Evolutionary conservation across 2,797 vertebrate genomes (phyloP).

Genomic region (Ctenopoma kingsleyae): DNA sequence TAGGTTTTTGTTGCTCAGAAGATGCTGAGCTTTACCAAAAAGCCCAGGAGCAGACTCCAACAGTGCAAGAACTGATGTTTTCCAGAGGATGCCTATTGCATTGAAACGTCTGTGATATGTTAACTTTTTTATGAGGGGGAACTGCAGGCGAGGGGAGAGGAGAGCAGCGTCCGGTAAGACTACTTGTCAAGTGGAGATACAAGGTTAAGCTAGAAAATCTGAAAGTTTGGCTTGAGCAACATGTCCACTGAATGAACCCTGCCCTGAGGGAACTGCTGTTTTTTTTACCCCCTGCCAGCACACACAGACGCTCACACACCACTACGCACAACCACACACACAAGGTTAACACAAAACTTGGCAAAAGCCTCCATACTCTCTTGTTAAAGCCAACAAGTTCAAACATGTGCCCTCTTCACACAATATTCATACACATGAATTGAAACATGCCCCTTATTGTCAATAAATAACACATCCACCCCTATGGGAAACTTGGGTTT

Average conservation of each 20-base stretch:
- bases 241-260: slow-evolving; percentile 66
- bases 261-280: slow-evolving; percentile 62
- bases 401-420: slow-evolving; percentile 41
- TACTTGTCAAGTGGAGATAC: slow-evolving; percentile 37
- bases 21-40: slow-evolving; percentile 38
- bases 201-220: slow-evolving; percentile 72
- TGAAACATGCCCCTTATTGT: slow-evolving; percentile 48
- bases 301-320: slow-evolving; percentile 13
- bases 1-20: slow-evolving; percentile 38
- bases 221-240: slow-evolving; percentile 75
- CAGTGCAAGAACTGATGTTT: slow-evolving; percentile 35
- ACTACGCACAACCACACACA: slow-evolving; percentile 7
- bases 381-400: slow-evolving; percentile 57
- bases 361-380: slow-evolving; percentile 23
- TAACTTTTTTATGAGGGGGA: slow-evolving; percentile 1
- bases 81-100: slow-evolving; percentile 23
- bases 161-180: slow-evolving; percentile 30
- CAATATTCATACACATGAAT: slow-evolving; percentile 45
- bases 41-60: slow-evolving; percentile 23
- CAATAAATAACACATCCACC: slow-evolving; percentile 61
- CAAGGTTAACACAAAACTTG: slow-evolving; percentile 43
- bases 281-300: slow-evolving; percentile 57
- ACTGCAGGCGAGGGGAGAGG: not conserved
- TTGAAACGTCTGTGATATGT: slow-evolving; percentile 7
- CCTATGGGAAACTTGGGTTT: slow-evolving; percentile 41